Evolutionary conservation across 2,888 invertebrate species (phyloP), one percentile per base, ranked within the genome.

Genomic region (Apamea crenata): DNA sequence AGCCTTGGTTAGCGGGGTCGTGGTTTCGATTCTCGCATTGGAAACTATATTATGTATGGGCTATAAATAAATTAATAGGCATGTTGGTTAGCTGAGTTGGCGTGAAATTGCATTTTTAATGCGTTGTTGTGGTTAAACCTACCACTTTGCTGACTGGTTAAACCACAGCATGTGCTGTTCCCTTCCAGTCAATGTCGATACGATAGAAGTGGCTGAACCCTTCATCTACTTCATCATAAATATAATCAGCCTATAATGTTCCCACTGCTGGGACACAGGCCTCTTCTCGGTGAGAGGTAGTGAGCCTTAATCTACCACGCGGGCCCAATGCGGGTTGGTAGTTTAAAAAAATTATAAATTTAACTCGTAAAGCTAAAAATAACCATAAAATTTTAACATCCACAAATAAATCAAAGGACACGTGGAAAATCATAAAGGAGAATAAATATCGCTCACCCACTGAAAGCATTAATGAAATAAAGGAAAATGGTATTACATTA

Each of bases 21-120:
- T 63, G 69, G n/a, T 56, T 78, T 65, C 47, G 56, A 77, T 77
- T 69, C 25, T 65, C 29, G n/a, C 12, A 56, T 83, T 40, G 12
- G 32, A 21, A 16, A 77, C 78, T 81, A 21, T 77, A 69, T 40
- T 81, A 63, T 81, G 36, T 78, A 83, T 78, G 83, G 40, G 2
- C 29, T 56, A 50, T 69, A 78, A 69, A 81, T 81, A 63, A 56
- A 69, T 83, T 61, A 69, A 81, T 77, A 29, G 29, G 10, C 25
- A 16, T 1, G 1, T 66, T 14, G 44, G 61, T 83, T 77, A 56
- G 44, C 16, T 61, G 50, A 25, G 21, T 47, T 77, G 12, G 44
- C 67, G 53, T 68, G 32, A 25, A 68, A 63, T 53, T 47, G 29
- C 14, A 36, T 68, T 68, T 44, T 79, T 47, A 25, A 47, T 81